Percentiles rank a stretch among this genome's conserved stretches.
Conservation (phyloP, 2,888 invertebrate species). For the Imbricaverruca yamaguchii region DNA sequence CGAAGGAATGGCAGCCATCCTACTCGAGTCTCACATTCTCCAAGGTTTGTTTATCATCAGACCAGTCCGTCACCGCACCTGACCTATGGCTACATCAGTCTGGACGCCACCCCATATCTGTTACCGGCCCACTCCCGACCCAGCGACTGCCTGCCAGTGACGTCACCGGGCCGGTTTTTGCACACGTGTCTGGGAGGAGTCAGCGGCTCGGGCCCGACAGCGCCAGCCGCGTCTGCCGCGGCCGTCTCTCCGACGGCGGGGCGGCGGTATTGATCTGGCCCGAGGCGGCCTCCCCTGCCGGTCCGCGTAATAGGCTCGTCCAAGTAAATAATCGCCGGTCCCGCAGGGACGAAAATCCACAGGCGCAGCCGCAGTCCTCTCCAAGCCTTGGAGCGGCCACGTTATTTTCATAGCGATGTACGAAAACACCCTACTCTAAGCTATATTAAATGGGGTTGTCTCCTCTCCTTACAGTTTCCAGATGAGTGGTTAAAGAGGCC, state of each 20-base stretch:
- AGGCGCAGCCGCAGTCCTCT: too few species aligned
- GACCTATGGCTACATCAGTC: background rate
- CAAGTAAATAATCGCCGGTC: background rate
- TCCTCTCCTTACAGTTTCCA: too few species aligned
- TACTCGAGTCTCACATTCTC: too few species aligned
- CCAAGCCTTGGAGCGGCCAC: too few species aligned
- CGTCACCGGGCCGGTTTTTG: background rate
- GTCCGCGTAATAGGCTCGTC: background rate
- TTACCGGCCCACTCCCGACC: background rate
- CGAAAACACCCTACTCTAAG: too few species aligned
- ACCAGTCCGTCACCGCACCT: background rate
- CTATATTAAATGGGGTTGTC: too few species aligned
- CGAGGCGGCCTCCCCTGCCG: background rate
- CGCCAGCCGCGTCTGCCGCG: background rate
- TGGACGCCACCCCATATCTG: background rate
- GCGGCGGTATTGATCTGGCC: background rate
- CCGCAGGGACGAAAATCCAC: background rate
- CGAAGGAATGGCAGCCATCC: too few species aligned
- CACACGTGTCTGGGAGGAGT: conserved; percentile 17
- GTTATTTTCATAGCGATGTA: too few species aligned
- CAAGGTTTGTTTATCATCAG: too few species aligned
- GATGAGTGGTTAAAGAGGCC: too few species aligned
- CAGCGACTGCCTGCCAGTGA: background rate
- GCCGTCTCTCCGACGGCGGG: background rate
- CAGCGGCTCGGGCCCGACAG: background rate